These are phyloP conservation scores for Lasioglossum marginatum DNA, from an alignment of 2,888 invertebrate species.

Conservation along the genomic window DNA sequence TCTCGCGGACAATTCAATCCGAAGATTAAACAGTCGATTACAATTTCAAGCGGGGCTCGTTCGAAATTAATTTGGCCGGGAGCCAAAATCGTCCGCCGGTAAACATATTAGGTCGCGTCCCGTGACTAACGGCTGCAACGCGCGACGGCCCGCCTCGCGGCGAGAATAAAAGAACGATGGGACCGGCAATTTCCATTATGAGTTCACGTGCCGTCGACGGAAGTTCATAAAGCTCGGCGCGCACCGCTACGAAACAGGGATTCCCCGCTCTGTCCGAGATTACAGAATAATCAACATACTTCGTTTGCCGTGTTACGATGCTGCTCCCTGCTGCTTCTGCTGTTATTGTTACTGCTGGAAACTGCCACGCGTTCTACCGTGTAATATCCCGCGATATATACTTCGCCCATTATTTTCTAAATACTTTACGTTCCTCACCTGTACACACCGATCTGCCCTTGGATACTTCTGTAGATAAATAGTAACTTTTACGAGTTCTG, in stretches of 20 bases:
- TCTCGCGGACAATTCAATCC: conserved; percentile 48
- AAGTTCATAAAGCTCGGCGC: conserved; percentile 16
- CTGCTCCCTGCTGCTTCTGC: neutral
- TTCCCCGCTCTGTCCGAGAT: conserved; percentile 6
- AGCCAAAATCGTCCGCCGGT: conserved; percentile 46
- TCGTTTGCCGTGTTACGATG: conserved; percentile 8
- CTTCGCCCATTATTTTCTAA: neutral
- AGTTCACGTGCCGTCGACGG: conserved; percentile 26
- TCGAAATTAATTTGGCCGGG: conserved; percentile 57
- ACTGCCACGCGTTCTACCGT: neutral
- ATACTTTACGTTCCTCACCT: neutral
- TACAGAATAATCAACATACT: conserved; percentile 14
- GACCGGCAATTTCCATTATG: conserved; percentile 45
- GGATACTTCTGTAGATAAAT: rapidly evolving
- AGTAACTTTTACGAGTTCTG: neutral
- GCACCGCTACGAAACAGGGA: conserved; percentile 6
- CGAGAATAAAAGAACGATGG: conserved; percentile 41
- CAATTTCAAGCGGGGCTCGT: conserved; percentile 41
- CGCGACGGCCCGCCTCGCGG: conserved; percentile 15
- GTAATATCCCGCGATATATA: neutral
- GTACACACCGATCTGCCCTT: neutral
- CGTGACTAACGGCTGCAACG: conserved; percentile 41
- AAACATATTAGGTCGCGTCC: conserved; percentile 47
- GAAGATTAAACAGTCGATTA: conserved; percentile 59
- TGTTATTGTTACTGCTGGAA: neutral